Evolutionary conservation across 2,797 vertebrate genomes (phyloP).

Genomic region (Phrynocephalus vlangalii): DNA sequence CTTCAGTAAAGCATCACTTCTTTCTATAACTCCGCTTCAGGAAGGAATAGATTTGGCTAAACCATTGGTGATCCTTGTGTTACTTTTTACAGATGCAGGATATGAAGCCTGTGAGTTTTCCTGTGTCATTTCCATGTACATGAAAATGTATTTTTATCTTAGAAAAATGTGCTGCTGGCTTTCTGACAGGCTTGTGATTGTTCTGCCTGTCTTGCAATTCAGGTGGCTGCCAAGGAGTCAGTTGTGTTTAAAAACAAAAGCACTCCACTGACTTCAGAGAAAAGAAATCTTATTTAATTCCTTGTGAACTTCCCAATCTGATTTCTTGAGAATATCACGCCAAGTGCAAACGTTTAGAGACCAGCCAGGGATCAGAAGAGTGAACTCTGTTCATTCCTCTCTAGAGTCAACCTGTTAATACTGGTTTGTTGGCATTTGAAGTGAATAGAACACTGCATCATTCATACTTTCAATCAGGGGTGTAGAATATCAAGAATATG

Average conservation of each 20-base stretch:
- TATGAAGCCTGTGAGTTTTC: constrained; percentile 15
- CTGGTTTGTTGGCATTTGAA: not conserved
- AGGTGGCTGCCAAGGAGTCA: not conserved
- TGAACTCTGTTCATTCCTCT: not conserved
- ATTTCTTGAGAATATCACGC: constrained; percentile 9
- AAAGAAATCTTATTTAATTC: constrained; percentile 67
- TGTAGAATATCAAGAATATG: not conserved
- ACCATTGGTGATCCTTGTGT: not conserved
- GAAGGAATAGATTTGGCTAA: constrained; percentile 40
- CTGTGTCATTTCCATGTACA: constrained; percentile 51
- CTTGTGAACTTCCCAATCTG: constrained; percentile 47
- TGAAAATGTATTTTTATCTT: constrained; percentile 18
- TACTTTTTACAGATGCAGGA: constrained; percentile 10
- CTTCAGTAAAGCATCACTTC: constrained; percentile 60
- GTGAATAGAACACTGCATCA: not conserved
- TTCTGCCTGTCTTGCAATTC: not conserved
- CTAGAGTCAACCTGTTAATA: not conserved
- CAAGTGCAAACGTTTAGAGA: not conserved
- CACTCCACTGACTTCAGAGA: constrained; percentile 50
- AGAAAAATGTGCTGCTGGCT: constrained; percentile 16
- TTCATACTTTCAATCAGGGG: constrained; percentile 3
- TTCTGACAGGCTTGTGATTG: not conserved
- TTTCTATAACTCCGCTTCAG: constrained; percentile 63
- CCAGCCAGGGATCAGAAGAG: not conserved
- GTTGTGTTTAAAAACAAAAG: not conserved